These are phyloP conservation scores for Auanema sp. DNA, from an alignment of 2,888 invertebrate genomes.

Conservation along the genomic window DNA sequence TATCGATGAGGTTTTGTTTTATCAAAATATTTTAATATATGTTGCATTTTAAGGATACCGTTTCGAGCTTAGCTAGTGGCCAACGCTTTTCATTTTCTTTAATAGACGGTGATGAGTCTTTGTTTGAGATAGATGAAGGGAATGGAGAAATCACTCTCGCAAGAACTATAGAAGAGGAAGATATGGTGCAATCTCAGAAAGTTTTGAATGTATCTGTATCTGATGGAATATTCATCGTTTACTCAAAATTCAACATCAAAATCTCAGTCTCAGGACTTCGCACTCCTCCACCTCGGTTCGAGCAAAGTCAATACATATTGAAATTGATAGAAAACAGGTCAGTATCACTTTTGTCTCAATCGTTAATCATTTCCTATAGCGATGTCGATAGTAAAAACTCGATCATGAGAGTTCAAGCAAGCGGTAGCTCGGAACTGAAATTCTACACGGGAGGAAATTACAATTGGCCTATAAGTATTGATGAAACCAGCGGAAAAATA, in stretches of 20 bases:
- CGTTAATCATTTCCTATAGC: constrained; percentile 23
- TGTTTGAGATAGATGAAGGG: constrained; percentile 42
- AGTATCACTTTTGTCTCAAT: constrained; percentile 1
- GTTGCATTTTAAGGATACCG: constrained; percentile 35
- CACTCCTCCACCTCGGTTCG: constrained; percentile 45
- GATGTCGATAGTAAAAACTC: constrained; percentile 38
- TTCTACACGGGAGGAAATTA: constrained; percentile 8
- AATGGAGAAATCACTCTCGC: constrained; percentile 44
- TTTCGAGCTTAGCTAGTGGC: constrained; percentile 31
- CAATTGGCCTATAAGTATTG: constrained; percentile 49
- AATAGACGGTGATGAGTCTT: constrained; percentile 53
- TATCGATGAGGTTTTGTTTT: constrained; percentile 30
- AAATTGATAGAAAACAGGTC: constrained; percentile 21
- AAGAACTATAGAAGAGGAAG: constrained; percentile 42
- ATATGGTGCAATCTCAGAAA: constrained; percentile 28
- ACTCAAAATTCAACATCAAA: constrained; percentile 70
- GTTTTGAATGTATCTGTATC: constrained; percentile 87
- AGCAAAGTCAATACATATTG: constrained; percentile 28
- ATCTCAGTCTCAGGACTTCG: constrained; percentile 32
- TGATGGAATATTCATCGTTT: constrained; percentile 90
- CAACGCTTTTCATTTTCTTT: constrained; percentile 45
- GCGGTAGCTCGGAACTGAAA: constrained; percentile 71
- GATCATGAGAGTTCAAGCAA: constrained; percentile 39
- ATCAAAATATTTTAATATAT: too few relatives aligned
- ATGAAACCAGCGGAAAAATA: constrained; percentile 43